phyloP scores from a whole-genome alignment of 2,888 invertebrate genomes.

The Hetaerina titia region DNA sequence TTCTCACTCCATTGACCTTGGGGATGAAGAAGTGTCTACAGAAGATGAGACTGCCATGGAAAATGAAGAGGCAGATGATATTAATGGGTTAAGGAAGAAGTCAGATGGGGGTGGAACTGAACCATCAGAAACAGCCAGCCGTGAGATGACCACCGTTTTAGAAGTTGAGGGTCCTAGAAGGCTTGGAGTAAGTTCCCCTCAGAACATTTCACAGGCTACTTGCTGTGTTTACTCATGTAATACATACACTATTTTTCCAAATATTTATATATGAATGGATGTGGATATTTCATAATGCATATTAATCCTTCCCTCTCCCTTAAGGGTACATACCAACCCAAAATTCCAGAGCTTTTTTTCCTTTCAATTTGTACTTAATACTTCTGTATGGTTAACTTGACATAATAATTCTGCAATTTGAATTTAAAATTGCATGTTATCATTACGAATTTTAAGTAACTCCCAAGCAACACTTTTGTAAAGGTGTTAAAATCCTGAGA shows the following conservation, averaged over 20 bases:
- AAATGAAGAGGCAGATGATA: constrained; percentile 56
- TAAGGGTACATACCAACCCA: neutral
- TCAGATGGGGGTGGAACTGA: constrained; percentile 63
- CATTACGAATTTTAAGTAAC: too few relatives aligned
- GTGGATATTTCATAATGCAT: neutral
- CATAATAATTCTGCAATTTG: neutral
- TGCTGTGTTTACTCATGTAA: constrained; percentile 21
- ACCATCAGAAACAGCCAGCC: constrained; percentile 61
- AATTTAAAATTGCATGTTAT: too few relatives aligned
- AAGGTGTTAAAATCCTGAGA: too few relatives aligned
- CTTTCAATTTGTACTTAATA: neutral
- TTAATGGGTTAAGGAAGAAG: constrained; percentile 51
- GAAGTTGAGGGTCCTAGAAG: constrained; percentile 56
- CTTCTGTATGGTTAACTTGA: neutral
- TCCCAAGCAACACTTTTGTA: too few relatives aligned
- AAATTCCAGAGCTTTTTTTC: neutral
- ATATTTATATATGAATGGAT: neutral
- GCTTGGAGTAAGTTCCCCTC: constrained; percentile 34
- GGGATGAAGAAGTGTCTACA: constrained; percentile 55
- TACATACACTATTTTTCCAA: neutral
- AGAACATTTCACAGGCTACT: constrained; percentile 2
- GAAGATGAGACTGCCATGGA: constrained; percentile 59
- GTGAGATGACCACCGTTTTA: constrained; percentile 54
- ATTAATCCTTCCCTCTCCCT: neutral
- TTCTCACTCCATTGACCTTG: constrained; percentile 49